phyloP scores from a whole-genome alignment of 2,797 vertebrate species.

The Anomalospiza imberbis region DNA sequence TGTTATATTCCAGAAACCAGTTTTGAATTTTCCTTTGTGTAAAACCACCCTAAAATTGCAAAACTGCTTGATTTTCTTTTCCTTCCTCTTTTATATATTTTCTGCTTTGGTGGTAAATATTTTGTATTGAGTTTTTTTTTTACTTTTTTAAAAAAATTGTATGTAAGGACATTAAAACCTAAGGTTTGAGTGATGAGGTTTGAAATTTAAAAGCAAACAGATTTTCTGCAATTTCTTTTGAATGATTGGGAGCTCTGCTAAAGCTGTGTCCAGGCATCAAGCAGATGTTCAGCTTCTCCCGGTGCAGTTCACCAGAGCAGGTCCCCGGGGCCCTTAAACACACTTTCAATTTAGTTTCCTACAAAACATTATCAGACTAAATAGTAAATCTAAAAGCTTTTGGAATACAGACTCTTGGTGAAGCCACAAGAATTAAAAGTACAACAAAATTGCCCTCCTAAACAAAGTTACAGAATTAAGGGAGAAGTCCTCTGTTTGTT shows the following conservation, averaged over 20 bases:
- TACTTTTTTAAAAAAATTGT: not conserved
- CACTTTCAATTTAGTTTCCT: constrained; percentile 21
- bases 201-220: constrained; percentile 13
- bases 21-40: constrained; percentile 26
- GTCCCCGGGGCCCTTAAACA: constrained; percentile 27
- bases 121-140: constrained; percentile 9
- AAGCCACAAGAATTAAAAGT: not conserved
- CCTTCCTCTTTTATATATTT: not conserved
- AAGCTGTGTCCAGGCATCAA: not conserved
- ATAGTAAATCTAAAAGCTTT: not conserved
- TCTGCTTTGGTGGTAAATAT: not conserved
- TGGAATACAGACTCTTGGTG: not conserved
- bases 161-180: not conserved
- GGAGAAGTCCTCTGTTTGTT: not conserved
- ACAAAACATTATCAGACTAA: not conserved
- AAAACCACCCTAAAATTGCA: not conserved
- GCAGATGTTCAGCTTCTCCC: constrained; percentile 52
- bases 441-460: not conserved
- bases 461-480: not conserved
- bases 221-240: constrained; percentile 24
- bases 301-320: constrained; percentile 20
- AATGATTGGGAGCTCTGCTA: constrained; percentile 1
- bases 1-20: constrained; percentile 16
- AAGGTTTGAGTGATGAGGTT: not conserved
- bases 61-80: not conserved